Percentiles rank a stretch among this genome's conserved stretches.
phyloP scores from a whole-genome alignment of 2,888 invertebrate species.

The Caenorhabditis uteleia region DNA sequence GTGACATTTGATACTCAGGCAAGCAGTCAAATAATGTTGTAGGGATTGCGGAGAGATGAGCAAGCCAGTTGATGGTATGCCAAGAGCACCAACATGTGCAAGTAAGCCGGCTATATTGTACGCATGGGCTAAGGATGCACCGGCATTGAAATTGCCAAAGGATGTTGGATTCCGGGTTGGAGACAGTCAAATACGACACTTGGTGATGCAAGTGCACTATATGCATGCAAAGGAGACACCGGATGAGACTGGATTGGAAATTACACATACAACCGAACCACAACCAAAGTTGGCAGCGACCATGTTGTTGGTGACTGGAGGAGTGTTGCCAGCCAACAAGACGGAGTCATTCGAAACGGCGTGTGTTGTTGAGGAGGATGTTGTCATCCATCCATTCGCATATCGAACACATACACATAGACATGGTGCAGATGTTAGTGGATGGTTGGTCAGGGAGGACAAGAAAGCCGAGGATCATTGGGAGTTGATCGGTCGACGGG shows the following conservation, averaged over 20 bases:
- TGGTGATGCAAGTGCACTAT: conserved; percentile 80
- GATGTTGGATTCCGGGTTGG: conserved; percentile 88
- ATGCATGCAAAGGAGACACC: conserved; percentile 40
- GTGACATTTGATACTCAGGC: background rate
- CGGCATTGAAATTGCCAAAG: conserved; percentile 80
- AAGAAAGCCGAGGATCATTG: conserved; percentile 75
- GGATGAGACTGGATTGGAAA: conserved; percentile 42
- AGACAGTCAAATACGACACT: conserved; percentile 82
- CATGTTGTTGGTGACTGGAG: conserved; percentile 85
- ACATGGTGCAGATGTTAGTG: conserved; percentile 66
- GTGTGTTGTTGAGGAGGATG: conserved; percentile 79
- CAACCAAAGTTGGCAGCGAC: conserved; percentile 86
- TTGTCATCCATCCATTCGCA: conserved; percentile 88
- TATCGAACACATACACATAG: conserved; percentile 91
- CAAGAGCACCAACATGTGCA: conserved; percentile 79
- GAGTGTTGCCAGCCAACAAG: conserved; percentile 75
- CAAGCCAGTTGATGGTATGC: conserved; percentile 71
- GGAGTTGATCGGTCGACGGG: conserved; percentile 83
- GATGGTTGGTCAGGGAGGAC: conserved; percentile 63
- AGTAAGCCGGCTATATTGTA: conserved; percentile 78
- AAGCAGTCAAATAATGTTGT: conserved; percentile 17
- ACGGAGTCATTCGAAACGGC: conserved; percentile 82
- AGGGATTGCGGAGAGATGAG: conserved; percentile 93
- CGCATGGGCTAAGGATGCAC: conserved; percentile 93
- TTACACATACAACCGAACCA: conserved; percentile 54